Percentiles rank a stretch among this genome's conserved stretches.
phyloP scores from a whole-genome alignment of 2,113 vertebrate genomes.

The Eleginops maclovinus region DNA sequence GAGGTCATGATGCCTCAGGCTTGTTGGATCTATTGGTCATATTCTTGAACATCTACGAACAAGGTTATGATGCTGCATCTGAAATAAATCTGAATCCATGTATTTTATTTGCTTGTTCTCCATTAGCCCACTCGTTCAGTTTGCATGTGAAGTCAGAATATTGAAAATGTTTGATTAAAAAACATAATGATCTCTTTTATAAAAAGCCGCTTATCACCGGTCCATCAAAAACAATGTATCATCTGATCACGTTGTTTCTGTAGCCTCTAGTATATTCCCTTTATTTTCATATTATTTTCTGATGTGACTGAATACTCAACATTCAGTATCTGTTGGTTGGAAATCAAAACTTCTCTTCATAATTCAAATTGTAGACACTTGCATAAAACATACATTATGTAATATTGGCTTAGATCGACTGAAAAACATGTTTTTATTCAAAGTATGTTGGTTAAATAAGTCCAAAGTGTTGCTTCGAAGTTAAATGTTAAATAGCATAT shows the following conservation, averaged over 20 bases:
- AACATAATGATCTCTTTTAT: too few species aligned
- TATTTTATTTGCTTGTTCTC: slow-evolving; percentile 29
- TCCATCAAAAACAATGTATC: not conserved
- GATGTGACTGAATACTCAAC: not conserved
- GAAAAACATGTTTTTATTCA: too few species aligned
- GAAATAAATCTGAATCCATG: slow-evolving; percentile 48
- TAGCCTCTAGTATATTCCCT: not conserved
- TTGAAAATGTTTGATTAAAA: not conserved
- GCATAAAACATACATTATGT: not conserved
- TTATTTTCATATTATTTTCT: not conserved
- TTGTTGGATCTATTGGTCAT: slow-evolving; percentile 59
- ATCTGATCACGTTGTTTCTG: not conserved
- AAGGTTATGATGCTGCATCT: slow-evolving; percentile 55
- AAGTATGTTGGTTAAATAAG: too few species aligned
- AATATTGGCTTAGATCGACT: too few species aligned
- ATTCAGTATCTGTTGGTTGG: not conserved
- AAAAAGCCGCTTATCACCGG: not conserved
- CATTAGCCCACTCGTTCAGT: slow-evolving; percentile 29
- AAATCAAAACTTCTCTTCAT: not conserved
- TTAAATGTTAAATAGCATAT: not conserved
- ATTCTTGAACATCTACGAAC: slow-evolving; percentile 47
- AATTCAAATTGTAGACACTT: not conserved
- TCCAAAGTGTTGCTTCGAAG: too few species aligned
- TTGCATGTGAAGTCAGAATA: slow-evolving; percentile 21
- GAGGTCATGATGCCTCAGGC: slow-evolving; percentile 61